Evolutionary conservation across 2,113 vertebrate genomes (phyloP).

Genomic region (Oriolus oriolus): DNA sequence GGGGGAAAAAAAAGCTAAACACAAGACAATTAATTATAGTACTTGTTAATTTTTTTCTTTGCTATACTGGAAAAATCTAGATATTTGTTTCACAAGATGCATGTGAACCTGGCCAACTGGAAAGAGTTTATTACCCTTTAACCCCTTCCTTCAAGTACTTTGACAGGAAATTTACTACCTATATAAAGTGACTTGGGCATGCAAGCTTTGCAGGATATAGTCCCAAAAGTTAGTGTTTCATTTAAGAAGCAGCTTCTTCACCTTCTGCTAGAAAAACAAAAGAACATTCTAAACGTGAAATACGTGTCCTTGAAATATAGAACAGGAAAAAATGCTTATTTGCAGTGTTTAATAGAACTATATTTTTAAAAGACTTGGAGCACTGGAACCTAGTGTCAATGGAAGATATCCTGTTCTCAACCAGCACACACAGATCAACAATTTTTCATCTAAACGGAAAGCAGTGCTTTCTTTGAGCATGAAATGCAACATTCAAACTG

Average conservation of each 20-base stretch:
- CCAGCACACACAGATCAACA: background rate
- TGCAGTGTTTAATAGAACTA: background rate
- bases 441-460: background rate
- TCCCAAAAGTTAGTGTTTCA: background rate
- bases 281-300: background rate
- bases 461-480: background rate
- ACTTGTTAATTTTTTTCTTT: background rate
- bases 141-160: background rate
- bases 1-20: rapidly evolving
- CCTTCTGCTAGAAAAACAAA: background rate
- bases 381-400: background rate
- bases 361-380: background rate
- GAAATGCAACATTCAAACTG: background rate
- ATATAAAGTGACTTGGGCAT: background rate
- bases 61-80: background rate
- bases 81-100: background rate
- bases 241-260: background rate
- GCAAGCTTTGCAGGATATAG: background rate
- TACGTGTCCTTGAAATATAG: background rate
- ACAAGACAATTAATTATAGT: background rate
- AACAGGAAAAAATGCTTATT: background rate
- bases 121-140: background rate
- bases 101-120: background rate
- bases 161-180: background rate
- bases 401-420: background rate